Evolutionary conservation across 2,888 invertebrate genomes (phyloP).

Genomic region (Poecilobothrus nobilitatus): DNA sequence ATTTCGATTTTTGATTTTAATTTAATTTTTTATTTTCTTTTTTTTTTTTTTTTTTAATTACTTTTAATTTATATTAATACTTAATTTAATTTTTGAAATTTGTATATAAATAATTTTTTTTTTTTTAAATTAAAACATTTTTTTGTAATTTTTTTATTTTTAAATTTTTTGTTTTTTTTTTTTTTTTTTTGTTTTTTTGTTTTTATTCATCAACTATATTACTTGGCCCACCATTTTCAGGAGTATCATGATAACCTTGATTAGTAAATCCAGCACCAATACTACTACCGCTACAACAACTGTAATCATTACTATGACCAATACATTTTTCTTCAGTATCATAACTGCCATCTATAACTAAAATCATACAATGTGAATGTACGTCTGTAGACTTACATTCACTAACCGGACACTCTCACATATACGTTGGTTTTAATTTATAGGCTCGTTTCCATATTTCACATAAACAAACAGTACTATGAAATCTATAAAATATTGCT

Average conservation of each 20-base stretch:
- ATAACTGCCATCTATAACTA: not conserved
- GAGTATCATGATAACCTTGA: not conserved
- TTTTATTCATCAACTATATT: not conserved
- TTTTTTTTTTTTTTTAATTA: not conserved
- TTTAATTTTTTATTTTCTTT: not conserved
- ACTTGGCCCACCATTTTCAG: constrained; percentile 1
- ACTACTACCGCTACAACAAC: not conserved
- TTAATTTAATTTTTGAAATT: not conserved
- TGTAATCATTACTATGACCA: not conserved
- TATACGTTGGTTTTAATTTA: constrained; percentile 80
- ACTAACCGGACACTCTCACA: constrained; percentile 51
- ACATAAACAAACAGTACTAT: constrained; percentile 89
- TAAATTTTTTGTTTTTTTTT: too few species aligned
- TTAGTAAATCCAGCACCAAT: constrained; percentile 1
- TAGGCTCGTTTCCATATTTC: constrained; percentile 96
- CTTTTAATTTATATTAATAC: not conserved
- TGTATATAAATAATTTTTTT: too few species aligned
- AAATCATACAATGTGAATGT: constrained; percentile 8
- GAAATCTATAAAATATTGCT: constrained; percentile 90
- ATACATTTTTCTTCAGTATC: not conserved
- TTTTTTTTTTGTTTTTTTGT: too few species aligned
- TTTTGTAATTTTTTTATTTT: too few species aligned
- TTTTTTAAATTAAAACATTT: too few species aligned
- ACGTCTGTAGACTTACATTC: not conserved
- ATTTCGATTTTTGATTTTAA: not conserved